These are phyloP conservation scores for Heterodera schachtii DNA, from an alignment of 1,140 invertebrate genomes.

Conservation along the genomic window DNA sequence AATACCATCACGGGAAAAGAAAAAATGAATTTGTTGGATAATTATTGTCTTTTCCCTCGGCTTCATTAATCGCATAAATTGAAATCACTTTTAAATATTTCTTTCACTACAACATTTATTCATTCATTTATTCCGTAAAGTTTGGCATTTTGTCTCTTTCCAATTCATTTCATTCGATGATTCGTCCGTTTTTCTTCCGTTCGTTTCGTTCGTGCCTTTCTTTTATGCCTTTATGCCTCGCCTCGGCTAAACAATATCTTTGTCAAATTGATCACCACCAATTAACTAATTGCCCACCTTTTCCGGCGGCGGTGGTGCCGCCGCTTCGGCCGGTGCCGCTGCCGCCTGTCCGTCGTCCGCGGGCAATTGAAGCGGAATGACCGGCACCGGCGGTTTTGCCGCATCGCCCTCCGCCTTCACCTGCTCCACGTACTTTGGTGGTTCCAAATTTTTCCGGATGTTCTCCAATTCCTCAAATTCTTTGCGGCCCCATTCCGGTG, in stretches of 20 bases:
- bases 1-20: no score
- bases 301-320: constrained; percentile 29
- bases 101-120: no score
- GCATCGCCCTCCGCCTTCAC: constrained; percentile 57
- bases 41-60: no score
- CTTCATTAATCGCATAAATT: no score
- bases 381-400: constrained; percentile 67
- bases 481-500: constrained; percentile 57
- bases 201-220: neutral
- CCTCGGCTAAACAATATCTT: constrained; percentile 13
- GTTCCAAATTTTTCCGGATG: constrained; percentile 53
- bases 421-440: constrained; percentile 63
- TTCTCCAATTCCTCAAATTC: constrained; percentile 59
- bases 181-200: no score
- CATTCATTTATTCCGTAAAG: no score
- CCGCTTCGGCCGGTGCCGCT: constrained; percentile 6
- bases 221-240: constrained; percentile 12
- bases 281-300: constrained; percentile 21
- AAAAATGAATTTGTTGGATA: no score
- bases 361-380: constrained; percentile 68
- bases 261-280: neutral
- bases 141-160: neutral
- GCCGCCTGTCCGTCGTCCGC: constrained; percentile 34
- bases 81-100: no score
- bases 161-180: neutral